Conservation (phyloP, 2,797 vertebrate species). For the Tinamus major region DNA sequence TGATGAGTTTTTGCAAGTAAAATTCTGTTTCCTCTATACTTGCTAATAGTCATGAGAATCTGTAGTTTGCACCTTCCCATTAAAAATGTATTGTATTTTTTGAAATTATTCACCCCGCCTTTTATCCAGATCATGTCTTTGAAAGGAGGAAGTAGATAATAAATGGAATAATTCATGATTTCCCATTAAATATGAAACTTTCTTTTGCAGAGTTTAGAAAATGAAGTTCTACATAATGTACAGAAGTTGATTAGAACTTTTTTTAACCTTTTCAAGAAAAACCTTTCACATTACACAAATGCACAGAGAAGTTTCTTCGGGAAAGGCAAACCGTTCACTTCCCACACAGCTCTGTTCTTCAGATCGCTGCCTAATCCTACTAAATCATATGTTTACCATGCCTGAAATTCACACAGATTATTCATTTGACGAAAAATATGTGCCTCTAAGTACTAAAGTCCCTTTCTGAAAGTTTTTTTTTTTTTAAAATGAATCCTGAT, state of each 20-base stretch:
- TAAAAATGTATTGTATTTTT: conserved; percentile 90
- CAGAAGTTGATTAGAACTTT: conserved; percentile 96
- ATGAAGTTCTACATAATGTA: conserved; percentile 99
- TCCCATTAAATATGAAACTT: conserved; percentile 99
- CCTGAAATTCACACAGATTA: background rate
- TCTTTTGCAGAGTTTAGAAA: conserved; percentile 97
- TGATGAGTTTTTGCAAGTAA: conserved; percentile 87
- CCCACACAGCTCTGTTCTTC: conserved; percentile 2
- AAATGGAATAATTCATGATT: conserved; percentile 99
- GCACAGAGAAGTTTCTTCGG: conserved; percentile 67
- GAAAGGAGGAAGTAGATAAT: conserved; percentile 97
- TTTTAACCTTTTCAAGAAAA: conserved; percentile 89
- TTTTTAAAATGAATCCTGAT: background rate
- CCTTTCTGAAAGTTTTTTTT: conserved; percentile 35
- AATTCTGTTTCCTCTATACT: conserved; percentile 88
- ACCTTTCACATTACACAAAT: conserved; percentile 75
- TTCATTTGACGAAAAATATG: conserved; percentile 50
- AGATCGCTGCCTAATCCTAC: conserved; percentile 44
- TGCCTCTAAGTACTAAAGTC: conserved; percentile 27
- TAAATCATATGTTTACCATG: conserved; percentile 51
- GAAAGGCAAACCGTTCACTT: conserved; percentile 68
- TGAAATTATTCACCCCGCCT: conserved; percentile 93
- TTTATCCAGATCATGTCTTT: conserved; percentile 96
- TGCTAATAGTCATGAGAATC: conserved; percentile 89
- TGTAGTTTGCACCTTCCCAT: conserved; percentile 88